These are phyloP conservation scores for Cyclopterus lumpus DNA, from an alignment of 2,797 vertebrate species.

Conservation along the genomic window DNA sequence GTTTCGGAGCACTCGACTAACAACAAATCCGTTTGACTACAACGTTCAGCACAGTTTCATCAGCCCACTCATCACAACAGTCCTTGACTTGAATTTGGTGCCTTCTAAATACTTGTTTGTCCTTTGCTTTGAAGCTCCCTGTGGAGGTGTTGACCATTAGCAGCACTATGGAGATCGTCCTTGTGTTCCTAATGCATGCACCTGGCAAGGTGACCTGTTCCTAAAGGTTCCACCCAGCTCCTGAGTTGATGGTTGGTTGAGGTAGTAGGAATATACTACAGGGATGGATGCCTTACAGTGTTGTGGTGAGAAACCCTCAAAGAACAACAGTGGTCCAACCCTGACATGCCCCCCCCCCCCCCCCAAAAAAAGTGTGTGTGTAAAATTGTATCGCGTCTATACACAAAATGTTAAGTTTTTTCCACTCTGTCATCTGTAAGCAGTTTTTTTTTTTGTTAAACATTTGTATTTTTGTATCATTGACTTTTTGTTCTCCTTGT, in stretches of 20 bases:
- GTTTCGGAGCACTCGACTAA: neutral
- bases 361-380: constrained; percentile 17
- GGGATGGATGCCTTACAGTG: neutral
- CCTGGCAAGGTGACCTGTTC: neutral
- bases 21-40: neutral
- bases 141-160: neutral
- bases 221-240: neutral
- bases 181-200: neutral
- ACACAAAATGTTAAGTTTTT: constrained; percentile 26
- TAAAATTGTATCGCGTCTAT: constrained; percentile 38
- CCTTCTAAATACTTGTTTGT: neutral
- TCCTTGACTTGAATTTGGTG: neutral
- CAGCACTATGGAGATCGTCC: neutral
- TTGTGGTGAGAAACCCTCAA: neutral
- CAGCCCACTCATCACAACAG: neutral
- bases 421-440: constrained; percentile 38
- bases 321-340: neutral
- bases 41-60: neutral
- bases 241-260: neutral
- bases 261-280: neutral
- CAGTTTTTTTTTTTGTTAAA: constrained; percentile 27
- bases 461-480: constrained; percentile 43
- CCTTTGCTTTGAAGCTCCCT: neutral
- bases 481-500: constrained; percentile 25
- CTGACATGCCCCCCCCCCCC: neutral